Percentiles rank a stretch among this genome's conserved stretches.
Evolutionary conservation across 2,797 vertebrate species (phyloP).

Genomic region (Sebastolobus altivelis): DNA sequence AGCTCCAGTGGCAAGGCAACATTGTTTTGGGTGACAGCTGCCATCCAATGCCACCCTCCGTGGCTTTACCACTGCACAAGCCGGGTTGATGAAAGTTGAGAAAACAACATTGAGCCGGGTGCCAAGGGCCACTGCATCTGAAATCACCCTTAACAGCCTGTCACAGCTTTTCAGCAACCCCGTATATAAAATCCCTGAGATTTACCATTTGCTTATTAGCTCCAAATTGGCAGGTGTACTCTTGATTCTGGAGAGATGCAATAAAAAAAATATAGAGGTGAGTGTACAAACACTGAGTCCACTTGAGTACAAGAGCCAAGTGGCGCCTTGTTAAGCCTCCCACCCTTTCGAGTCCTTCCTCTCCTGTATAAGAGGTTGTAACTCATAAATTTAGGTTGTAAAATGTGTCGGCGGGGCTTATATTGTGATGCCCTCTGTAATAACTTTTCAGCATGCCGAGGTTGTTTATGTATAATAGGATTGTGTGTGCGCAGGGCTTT

Average conservation of each 20-base stretch:
- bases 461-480: conserved; percentile 50
- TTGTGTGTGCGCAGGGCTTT: conserved; percentile 17
- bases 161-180: conserved; percentile 35
- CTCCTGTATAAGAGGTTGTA: conserved; percentile 55
- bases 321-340: conserved; percentile 65
- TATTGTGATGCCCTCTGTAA: conserved; percentile 61
- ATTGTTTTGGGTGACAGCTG: conserved; percentile 31
- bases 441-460: conserved; percentile 52
- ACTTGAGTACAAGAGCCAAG: conserved; percentile 56
- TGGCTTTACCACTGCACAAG: conserved; percentile 17
- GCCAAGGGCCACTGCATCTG: conserved; percentile 28
- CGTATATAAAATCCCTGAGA: conserved; percentile 29
- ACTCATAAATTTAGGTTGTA: conserved; percentile 68
- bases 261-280: conserved; percentile 45
- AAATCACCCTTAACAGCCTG: conserved; percentile 43
- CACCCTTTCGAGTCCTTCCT: conserved; percentile 59
- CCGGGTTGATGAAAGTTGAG: conserved; percentile 28
- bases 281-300: conserved; percentile 53
- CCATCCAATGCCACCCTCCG: conserved; percentile 3
- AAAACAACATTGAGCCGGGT: conserved; percentile 26
- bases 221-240: conserved; percentile 40
- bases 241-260: conserved; percentile 35
- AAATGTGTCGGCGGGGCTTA: conserved; percentile 65
- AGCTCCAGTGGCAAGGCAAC: not conserved
- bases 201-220: conserved; percentile 59